Percentiles rank a stretch among this genome's conserved stretches.
Conservation (phyloP, 2,113 vertebrate genomes). For the Sitta europaea region DNA sequence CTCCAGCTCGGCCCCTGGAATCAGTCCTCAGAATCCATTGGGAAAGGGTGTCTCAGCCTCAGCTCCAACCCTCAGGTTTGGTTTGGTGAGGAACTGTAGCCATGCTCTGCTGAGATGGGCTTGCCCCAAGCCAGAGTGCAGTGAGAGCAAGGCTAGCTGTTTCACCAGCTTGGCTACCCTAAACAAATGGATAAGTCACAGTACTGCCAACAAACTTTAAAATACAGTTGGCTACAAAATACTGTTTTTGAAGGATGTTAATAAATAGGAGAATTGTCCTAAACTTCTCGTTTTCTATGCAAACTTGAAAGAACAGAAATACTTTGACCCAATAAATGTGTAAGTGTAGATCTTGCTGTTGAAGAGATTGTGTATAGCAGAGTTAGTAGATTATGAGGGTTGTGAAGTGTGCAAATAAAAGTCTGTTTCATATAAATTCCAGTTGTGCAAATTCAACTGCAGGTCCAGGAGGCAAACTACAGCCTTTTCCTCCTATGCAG, state of each 20-base stretch:
- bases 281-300: background rate
- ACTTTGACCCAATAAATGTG: background rate
- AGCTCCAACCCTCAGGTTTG: background rate
- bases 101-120: rapidly evolving
- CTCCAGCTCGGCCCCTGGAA: background rate
- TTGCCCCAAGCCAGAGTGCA: background rate
- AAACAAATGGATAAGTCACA: background rate
- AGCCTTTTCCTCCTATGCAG: background rate
- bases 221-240: background rate
- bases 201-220: background rate
- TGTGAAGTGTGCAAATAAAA: background rate
- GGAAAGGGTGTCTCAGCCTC: background rate
- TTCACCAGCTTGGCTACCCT: background rate
- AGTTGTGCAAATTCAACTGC: background rate
- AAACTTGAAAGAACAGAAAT: background rate
- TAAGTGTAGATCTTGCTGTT: background rate
- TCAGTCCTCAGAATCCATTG: background rate
- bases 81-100: background rate
- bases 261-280: background rate
- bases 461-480: background rate
- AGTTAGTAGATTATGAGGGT: background rate
- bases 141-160: background rate
- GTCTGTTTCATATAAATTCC: background rate
- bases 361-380: background rate
- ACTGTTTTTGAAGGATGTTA: background rate